Evolutionary conservation across 2,797 vertebrate species (phyloP).

Genomic region (Ambastaia sidthimunki): DNA sequence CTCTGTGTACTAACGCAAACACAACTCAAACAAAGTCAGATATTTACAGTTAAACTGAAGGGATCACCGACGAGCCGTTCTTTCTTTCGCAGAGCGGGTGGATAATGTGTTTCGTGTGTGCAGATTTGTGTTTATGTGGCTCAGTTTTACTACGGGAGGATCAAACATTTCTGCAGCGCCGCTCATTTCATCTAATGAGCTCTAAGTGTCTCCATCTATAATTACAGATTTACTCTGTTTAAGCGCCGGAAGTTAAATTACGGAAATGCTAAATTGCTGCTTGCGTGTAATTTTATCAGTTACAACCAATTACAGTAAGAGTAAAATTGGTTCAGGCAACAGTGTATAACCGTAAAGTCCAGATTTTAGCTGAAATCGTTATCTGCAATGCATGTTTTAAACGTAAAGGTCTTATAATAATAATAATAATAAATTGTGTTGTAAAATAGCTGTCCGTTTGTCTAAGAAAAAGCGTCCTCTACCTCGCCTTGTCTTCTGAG

Average conservation of each 20-base stretch:
- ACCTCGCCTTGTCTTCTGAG: too few species aligned
- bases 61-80: neutral
- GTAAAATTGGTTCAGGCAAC: constrained; percentile 56
- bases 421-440: neutral
- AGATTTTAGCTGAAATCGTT: neutral
- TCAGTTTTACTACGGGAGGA: constrained; percentile 46
- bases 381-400: too few species aligned
- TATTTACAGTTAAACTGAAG: constrained; percentile 41
- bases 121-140: constrained; percentile 61
- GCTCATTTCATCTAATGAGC: constrained; percentile 64
- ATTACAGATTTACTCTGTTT: constrained; percentile 61
- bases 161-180: constrained; percentile 62
- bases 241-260: constrained; percentile 62
- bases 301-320: constrained; percentile 62
- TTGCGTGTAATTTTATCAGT: constrained; percentile 63
- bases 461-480: too few species aligned
- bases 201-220: constrained; percentile 74
- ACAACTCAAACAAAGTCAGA: constrained; percentile 66
- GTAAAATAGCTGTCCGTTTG: neutral
- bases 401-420: neutral
- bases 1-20: constrained; percentile 77
- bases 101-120: constrained; percentile 64
- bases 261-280: constrained; percentile 67
- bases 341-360: neutral
- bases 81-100: neutral